Evolutionary conservation across 2,888 invertebrate species (phyloP).

Genomic region (Drosophila mercatorum): DNA sequence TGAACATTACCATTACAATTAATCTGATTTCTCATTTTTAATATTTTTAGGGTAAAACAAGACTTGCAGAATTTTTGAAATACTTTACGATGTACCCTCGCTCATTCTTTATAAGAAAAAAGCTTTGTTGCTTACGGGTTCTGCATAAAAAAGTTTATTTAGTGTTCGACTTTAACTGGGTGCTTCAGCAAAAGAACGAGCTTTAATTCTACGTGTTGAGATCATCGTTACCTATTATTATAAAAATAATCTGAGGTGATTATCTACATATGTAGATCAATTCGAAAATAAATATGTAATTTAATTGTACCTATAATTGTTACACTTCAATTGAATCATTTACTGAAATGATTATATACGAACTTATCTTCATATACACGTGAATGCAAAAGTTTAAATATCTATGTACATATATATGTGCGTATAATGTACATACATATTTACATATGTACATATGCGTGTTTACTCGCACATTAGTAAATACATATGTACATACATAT

Average conservation of each 20-base stretch:
- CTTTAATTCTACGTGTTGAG: conserved; percentile 61
- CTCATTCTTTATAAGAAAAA: conserved; percentile 1
- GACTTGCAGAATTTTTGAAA: too few relatives aligned
- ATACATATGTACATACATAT: too few relatives aligned
- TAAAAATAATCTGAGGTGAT: conserved; percentile 29
- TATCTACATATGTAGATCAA: conserved; percentile 22
- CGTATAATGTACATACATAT: too few relatives aligned
- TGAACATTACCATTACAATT: too few relatives aligned
- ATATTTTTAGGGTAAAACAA: too few relatives aligned
- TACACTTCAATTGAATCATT: neutral
- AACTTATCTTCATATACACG: neutral
- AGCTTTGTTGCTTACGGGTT: conserved; percentile 47
- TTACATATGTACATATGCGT: too few relatives aligned
- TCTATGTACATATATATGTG: too few relatives aligned
- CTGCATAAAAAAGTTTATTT: conserved; percentile 60
- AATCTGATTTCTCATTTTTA: too few relatives aligned
- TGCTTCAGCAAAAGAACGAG: conserved; percentile 58
- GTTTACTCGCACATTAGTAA: too few relatives aligned
- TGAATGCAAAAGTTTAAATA: too few relatives aligned
- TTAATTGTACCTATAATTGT: neutral
- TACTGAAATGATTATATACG: too few relatives aligned
- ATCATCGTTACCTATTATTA: conserved; percentile 52
- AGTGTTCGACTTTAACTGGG: conserved; percentile 66
- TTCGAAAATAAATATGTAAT: conserved; percentile 6
- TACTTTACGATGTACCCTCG: too few relatives aligned